These are phyloP conservation scores for Oceanites oceanicus DNA, from an alignment of 2,113 vertebrate species.

Conservation along the genomic window DNA sequence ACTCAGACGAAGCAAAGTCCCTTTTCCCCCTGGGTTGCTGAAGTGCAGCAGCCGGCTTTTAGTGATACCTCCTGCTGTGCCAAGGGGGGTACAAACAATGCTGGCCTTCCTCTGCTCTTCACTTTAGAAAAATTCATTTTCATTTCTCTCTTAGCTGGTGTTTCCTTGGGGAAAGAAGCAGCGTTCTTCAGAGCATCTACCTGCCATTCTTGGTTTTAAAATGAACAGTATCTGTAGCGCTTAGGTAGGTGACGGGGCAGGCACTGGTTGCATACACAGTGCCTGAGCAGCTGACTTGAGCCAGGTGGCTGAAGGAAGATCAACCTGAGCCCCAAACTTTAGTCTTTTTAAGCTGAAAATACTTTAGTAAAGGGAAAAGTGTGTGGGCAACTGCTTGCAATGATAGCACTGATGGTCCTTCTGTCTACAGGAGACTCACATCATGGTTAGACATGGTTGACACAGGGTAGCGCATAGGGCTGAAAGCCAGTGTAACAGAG, in stretches of 20 bases:
- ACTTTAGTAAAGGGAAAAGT: not conserved
- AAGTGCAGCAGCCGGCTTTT: not conserved
- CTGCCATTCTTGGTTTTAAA: not conserved
- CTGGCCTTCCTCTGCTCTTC: not conserved
- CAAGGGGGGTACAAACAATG: not conserved
- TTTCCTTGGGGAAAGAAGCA: not conserved
- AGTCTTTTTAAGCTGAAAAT: not conserved
- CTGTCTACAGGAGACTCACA: not conserved
- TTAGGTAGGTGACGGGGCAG: not conserved
- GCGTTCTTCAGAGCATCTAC: not conserved
- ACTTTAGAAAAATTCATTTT: not conserved
- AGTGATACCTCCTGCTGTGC: not conserved
- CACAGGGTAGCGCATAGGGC: not conserved
- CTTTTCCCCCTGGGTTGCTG: not conserved
- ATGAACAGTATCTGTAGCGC: not conserved
- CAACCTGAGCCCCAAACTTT: not conserved
- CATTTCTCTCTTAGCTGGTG: not conserved
- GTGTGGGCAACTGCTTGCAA: not conserved
- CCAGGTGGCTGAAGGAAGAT: not conserved
- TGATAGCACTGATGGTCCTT: not conserved
- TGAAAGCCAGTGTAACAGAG: not conserved
- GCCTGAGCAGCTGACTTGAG: not conserved
- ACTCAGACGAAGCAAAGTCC: not conserved
- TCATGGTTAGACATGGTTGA: not conserved
- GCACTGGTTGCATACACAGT: rapidly evolving